Base-by-base conservation (phyloP, 1,140 invertebrate genomes). In the Brachionus sp. region DNA sequence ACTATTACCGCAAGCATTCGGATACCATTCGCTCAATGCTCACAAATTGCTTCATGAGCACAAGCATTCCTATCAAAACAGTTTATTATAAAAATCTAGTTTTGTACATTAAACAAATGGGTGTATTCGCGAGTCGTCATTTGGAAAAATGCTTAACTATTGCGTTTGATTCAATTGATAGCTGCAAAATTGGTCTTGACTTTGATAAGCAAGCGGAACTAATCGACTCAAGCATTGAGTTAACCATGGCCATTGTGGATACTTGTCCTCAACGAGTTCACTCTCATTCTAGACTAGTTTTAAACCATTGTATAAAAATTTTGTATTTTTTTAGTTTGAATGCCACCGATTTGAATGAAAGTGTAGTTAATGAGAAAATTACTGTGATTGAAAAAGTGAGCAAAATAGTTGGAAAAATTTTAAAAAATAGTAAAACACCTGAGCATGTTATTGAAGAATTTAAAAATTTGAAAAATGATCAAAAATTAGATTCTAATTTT, bases 281-380 rank as follows among this genome's bases (percentile, higher is more conserved):
- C 57, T 33, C 5, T 16, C 77, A 80, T 66, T 37, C 77, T 5
- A 57, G 19, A 35, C 77, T 25, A 9, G 33, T 80, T 23, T 16
- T 80, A 9, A 64, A 29, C 33, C n/a, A 62, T 80, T 57, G 33
- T 42, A 80, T 80, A 33, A 80, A 80, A 80, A 23, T 66, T 42
- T 25, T 80, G 23, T 80, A 80, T 80, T 80, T 37, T 62, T 80
- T 39, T 80, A 23, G 77, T 29, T 66, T 80, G 42, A 29, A 19
- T 57, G 23, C 12, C 3, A 53, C 29, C 39, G 62, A 57, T 23
- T 5, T 25, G 9, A 42, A 57, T 2, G 23, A 57, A 9, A 29
- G 10, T 10, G 37, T 29, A 29, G 3, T 23, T 66, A 4, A 25
- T 64, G 33, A 39, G 39, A 57, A 39, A 62, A 5, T 33, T 19